Conservation (phyloP, 2,113 vertebrate genomes). For the Pseudorectes ferrugineus region DNA sequence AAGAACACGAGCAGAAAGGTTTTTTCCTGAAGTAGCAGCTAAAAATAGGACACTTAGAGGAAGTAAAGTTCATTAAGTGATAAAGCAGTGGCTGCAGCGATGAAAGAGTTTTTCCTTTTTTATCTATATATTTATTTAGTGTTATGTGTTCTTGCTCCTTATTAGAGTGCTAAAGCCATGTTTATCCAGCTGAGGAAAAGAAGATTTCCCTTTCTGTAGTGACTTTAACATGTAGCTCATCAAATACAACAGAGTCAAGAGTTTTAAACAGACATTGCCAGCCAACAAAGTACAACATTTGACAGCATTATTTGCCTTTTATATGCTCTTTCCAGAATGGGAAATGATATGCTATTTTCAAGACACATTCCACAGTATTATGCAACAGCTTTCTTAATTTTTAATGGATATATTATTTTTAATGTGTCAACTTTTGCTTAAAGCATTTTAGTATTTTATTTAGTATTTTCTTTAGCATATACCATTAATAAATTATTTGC, state of each 20-base stretch:
- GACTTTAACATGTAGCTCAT: constrained; percentile 32
- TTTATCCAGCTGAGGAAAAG: constrained; percentile 15
- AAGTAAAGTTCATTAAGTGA: constrained; percentile 44
- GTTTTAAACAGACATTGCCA: constrained; percentile 29
- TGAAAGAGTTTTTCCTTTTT: constrained; percentile 19
- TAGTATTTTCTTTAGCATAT: constrained; percentile 51
- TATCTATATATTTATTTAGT: constrained; percentile 57
- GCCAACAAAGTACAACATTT: constrained; percentile 10
- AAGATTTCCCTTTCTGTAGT: constrained; percentile 46
- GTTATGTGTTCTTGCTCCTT: constrained; percentile 43
- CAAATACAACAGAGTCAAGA: constrained; percentile 13
- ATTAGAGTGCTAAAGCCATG: constrained; percentile 47
- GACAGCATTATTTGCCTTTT: constrained; percentile 33
- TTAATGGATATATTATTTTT: constrained; percentile 41
- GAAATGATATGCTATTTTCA: constrained; percentile 29
- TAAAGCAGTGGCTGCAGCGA: constrained; percentile 20
- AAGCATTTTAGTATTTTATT: constrained; percentile 65
- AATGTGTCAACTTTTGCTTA: constrained; percentile 29
- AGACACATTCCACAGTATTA: constrained; percentile 42
- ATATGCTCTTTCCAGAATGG: background rate
- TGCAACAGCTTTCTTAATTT: constrained; percentile 37
- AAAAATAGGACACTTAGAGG: constrained; percentile 45
- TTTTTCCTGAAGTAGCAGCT: constrained; percentile 37
- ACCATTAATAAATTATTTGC: constrained; percentile 54
- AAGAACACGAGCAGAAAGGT: background rate